Evolutionary conservation across 2,113 vertebrate species (phyloP).

Genomic region (Scatophagus argus): DNA sequence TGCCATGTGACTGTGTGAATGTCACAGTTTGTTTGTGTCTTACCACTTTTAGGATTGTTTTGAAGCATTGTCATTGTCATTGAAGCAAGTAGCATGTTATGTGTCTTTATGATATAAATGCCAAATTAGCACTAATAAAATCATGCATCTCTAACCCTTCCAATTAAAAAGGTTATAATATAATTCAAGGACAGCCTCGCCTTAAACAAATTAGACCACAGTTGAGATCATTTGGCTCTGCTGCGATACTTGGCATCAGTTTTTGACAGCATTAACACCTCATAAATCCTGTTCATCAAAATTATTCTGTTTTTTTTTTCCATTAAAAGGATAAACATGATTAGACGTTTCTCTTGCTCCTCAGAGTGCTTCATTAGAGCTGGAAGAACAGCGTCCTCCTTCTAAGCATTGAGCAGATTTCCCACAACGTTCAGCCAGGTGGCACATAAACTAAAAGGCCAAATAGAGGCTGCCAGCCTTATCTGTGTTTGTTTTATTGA

Average conservation of each 20-base stretch:
- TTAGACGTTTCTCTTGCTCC: background rate
- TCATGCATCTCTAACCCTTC: background rate
- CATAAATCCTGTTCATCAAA: constrained; percentile 5
- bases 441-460: constrained; percentile 18
- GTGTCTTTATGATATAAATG: background rate
- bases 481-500: constrained; percentile 24
- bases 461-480: background rate
- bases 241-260: background rate
- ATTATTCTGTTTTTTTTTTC: constrained; percentile 1
- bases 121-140: constrained; percentile 6
- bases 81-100: background rate
- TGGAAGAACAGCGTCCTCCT: constrained; percentile 12
- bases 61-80: too few species aligned
- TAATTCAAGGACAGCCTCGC: background rate
- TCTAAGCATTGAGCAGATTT: constrained; percentile 28
- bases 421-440: constrained; percentile 10
- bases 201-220: background rate
- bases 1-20: too few species aligned
- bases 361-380: constrained; percentile 36
- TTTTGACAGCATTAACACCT: constrained; percentile 3
- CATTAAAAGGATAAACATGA: constrained; percentile 4
- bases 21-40: background rate
- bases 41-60: background rate
- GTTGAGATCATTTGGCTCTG: background rate
- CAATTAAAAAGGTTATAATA: background rate